phyloP scores from a whole-genome alignment of 2,888 invertebrate genomes.

The Ypsolopha sequella region DNA sequence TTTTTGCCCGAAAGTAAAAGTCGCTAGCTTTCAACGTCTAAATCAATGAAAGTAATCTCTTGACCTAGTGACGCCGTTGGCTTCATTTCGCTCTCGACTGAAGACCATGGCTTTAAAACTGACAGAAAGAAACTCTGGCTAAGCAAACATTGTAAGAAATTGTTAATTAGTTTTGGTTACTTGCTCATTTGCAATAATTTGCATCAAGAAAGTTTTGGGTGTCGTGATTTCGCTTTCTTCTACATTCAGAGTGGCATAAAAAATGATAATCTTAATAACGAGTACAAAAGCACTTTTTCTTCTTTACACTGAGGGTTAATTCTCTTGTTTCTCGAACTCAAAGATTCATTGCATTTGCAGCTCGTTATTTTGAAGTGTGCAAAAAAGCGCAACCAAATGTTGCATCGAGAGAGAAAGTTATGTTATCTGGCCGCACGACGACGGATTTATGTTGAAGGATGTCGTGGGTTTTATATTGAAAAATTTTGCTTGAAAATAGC shows the following conservation, averaged over 20 bases:
- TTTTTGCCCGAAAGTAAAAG: constrained; percentile 51
- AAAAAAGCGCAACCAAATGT: constrained; percentile 30
- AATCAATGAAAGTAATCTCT: constrained; percentile 56
- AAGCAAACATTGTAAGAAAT: too few relatives aligned
- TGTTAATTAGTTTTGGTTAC: too few relatives aligned
- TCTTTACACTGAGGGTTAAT: too few relatives aligned
- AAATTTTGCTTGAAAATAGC: constrained; percentile 16
- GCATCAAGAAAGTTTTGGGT: too few relatives aligned
- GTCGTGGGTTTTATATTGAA: constrained; percentile 33
- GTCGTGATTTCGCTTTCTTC: too few relatives aligned
- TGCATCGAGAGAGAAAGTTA: constrained; percentile 48
- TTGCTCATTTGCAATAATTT: too few relatives aligned
- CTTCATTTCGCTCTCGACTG: constrained; percentile 57
- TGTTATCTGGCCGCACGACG: constrained; percentile 26
- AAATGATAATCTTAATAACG: too few relatives aligned
- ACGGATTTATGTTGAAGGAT: constrained; percentile 32
- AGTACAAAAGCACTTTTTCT: too few relatives aligned
- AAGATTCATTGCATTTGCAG: constrained; percentile 17
- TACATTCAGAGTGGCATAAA: too few relatives aligned
- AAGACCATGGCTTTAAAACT: background rate
- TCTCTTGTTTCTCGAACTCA: background rate
- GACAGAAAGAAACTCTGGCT: too few relatives aligned
- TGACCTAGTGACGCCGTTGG: constrained; percentile 35
- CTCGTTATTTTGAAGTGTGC: constrained; percentile 20
- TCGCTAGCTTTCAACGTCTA: constrained; percentile 37